Percentiles rank a stretch among this genome's conserved stretches.
Evolutionary conservation across 2,888 invertebrate species (phyloP).

Genomic region (Amaurobius ferox): DNA sequence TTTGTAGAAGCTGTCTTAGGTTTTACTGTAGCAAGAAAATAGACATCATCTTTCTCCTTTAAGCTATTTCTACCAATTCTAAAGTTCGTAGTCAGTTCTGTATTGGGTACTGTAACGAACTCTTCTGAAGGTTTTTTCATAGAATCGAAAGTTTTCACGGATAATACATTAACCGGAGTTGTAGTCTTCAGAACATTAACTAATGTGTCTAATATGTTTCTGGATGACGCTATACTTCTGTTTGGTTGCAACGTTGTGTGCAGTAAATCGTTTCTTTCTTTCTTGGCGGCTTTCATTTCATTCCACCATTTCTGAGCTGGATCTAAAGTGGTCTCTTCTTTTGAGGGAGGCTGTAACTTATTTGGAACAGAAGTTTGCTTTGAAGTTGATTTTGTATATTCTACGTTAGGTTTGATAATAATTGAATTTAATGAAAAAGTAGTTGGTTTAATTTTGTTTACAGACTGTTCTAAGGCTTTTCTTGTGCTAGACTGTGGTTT

Average conservation of each 20-base stretch:
- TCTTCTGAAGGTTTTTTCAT: conserved; percentile 1
- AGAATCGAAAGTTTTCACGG: conserved; percentile 37
- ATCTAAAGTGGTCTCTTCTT: not conserved
- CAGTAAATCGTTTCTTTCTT: not conserved
- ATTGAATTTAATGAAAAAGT: not conserved
- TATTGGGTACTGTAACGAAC: not conserved
- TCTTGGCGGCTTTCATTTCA: not conserved
- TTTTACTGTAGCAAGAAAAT: not conserved
- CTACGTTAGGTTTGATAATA: not conserved
- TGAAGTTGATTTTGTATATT: not conserved
- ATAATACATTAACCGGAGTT: not conserved
- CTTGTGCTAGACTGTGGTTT: no score
- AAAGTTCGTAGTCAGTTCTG: not conserved
- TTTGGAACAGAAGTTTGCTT: not conserved
- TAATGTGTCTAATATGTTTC: conserved; percentile 29
- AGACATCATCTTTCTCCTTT: not conserved
- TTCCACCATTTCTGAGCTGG: not conserved
- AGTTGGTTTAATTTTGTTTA: no score
- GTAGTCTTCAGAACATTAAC: conserved; percentile 19
- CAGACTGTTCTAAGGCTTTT: no score
- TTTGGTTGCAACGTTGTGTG: not conserved
- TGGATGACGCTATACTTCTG: not conserved
- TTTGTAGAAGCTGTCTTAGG: not conserved
- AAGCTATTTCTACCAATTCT: not conserved
- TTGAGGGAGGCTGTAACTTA: not conserved